Evolutionary conservation across 2,797 vertebrate genomes (phyloP).

Genomic region (Micrastur ruficollis): DNA sequence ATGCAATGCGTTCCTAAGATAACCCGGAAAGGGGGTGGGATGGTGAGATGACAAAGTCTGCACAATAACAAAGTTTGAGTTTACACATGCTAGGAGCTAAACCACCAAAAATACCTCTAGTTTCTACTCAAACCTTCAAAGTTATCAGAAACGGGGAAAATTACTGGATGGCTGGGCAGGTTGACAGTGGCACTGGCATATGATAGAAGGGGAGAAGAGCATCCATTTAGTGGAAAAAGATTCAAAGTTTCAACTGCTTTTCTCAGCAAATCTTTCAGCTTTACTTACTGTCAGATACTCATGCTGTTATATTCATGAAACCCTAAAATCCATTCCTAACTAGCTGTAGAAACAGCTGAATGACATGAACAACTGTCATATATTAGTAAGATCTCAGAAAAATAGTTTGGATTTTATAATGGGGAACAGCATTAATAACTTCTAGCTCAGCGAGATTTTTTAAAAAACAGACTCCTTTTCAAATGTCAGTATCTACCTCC

Average conservation of each 20-base stretch:
- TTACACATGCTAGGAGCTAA: not conserved
- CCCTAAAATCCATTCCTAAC: not conserved
- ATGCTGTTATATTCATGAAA: not conserved
- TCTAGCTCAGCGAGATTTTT: not conserved
- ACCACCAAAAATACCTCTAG: not conserved
- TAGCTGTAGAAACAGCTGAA: not conserved
- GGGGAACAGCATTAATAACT: not conserved
- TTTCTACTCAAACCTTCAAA: not conserved
- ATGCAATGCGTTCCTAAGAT: rapidly evolving
- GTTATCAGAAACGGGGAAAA: not conserved
- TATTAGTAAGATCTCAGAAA: not conserved
- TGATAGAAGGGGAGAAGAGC: not conserved
- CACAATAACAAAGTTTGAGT: rapidly evolving
- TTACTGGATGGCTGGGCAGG: not conserved
- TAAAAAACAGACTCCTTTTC: not conserved
- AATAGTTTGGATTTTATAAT: not conserved
- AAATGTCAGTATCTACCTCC: not conserved
- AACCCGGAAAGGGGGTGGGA: rapidly evolving
- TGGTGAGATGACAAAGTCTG: not conserved
- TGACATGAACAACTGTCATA: not conserved
- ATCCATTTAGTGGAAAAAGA: not conserved
- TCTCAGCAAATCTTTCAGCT: not conserved
- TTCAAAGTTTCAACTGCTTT: not conserved
- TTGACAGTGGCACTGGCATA: not conserved
- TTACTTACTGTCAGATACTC: not conserved